A percentile compares a stretch with the other conserved stretches of the same genome.
Evolutionary conservation across 2,797 vertebrate genomes (phyloP).

Genomic region (Leptoclinus maculatus): DNA sequence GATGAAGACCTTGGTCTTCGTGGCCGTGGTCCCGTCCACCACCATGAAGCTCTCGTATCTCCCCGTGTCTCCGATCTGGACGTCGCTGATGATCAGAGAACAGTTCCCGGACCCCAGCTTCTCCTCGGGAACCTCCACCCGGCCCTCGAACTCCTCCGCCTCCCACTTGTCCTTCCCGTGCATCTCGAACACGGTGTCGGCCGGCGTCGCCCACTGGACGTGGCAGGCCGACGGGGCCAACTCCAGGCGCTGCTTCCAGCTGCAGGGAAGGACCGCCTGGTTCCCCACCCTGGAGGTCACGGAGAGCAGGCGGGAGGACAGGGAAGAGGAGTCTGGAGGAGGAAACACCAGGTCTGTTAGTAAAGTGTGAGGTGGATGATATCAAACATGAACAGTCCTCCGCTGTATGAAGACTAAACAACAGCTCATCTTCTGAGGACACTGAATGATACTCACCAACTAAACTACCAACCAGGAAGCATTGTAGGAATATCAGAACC

Average conservation of each 20-base stretch:
- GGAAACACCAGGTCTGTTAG: too few relatives aligned
- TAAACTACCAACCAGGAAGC: constrained; percentile 37
- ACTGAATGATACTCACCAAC: constrained; percentile 60
- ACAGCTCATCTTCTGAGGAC: too few relatives aligned
- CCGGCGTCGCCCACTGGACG: constrained; percentile 69
- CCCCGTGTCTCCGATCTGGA: constrained; percentile 72
- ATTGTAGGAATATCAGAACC: neutral
- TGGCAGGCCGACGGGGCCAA: neutral
- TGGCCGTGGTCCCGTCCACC: constrained; percentile 26
- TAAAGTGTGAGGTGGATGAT: too few relatives aligned
- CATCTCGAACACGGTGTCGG: constrained; percentile 60
- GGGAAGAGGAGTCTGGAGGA: constrained; percentile 61
- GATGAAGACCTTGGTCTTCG: constrained; percentile 63
- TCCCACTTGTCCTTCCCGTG: constrained; percentile 50
- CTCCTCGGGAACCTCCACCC: constrained; percentile 52
- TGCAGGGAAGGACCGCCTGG: constrained; percentile 74
- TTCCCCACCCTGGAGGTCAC: constrained; percentile 59
- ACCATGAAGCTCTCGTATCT: constrained; percentile 79
- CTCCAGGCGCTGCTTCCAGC: constrained; percentile 40
- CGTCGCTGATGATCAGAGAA: constrained; percentile 76
- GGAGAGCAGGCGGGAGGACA: neutral
- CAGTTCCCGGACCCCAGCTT: constrained; percentile 74
- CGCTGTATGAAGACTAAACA: too few relatives aligned
- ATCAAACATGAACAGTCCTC: too few relatives aligned
- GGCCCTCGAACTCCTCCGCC: constrained; percentile 54